Percentiles rank a stretch among this genome's conserved stretches.
Evolutionary conservation across 2,113 vertebrate species (phyloP).

Genomic region (Ctenomys sociabilis): DNA sequence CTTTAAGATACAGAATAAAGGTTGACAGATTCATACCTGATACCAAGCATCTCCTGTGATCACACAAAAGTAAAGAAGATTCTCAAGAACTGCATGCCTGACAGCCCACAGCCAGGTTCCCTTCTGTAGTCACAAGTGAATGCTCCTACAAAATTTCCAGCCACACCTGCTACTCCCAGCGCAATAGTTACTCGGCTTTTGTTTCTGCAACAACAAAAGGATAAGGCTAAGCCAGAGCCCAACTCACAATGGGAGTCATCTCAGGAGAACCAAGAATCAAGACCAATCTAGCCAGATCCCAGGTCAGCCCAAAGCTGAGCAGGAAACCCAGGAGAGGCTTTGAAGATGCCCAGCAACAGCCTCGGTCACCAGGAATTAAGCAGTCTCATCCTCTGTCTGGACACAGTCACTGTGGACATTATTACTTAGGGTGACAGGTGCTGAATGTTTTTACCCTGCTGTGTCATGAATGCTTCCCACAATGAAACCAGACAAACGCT

Average conservation of each 20-base stretch:
- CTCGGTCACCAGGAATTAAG: background rate
- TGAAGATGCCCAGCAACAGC: background rate
- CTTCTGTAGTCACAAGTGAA: background rate
- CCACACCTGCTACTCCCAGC: slow-evolving; percentile 8
- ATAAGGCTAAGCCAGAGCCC: slow-evolving; percentile 23
- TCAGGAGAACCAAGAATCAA: background rate
- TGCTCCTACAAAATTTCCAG: background rate
- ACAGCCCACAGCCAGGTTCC: background rate
- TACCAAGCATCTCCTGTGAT: background rate
- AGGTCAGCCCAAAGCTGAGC: background rate
- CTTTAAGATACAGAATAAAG: background rate
- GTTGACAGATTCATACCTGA: background rate
- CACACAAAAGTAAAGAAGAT: background rate
- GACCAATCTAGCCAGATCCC: background rate
- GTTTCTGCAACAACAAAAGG: slow-evolving; percentile 21
- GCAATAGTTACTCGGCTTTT: slow-evolving; percentile 17
- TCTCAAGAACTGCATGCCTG: background rate
- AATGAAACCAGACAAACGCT: background rate
- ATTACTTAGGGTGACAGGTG: background rate
- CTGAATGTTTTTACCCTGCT: background rate
- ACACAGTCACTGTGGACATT: background rate
- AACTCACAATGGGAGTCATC: slow-evolving; percentile 11
- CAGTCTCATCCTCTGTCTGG: background rate
- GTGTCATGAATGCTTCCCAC: background rate
- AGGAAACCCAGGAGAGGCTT: background rate